Conservation (phyloP, 2,888 invertebrate genomes). For the Chouioia cunea region DNA sequence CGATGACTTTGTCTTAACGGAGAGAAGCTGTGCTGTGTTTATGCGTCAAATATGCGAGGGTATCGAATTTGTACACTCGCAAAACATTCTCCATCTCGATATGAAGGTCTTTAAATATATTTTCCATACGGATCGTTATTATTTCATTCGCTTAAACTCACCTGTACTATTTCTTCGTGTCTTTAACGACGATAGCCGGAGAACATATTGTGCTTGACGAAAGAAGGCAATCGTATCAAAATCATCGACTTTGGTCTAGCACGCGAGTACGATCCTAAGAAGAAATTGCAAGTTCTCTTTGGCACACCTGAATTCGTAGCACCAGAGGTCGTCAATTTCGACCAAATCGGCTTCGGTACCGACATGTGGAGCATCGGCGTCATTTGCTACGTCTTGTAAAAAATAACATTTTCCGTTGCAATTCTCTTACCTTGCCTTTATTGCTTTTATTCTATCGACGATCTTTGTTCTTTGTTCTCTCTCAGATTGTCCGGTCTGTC, state of each 20-base stretch:
- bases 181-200: constrained; percentile 81
- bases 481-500: constrained; percentile 92
- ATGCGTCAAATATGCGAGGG: constrained; percentile 99
- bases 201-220: constrained; percentile 96
- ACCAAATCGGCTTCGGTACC: constrained; percentile 93
- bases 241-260: constrained; percentile 99
- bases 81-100: constrained; percentile 95
- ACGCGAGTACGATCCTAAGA: constrained; percentile 89
- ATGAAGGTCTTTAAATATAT: constrained; percentile 84
- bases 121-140: too few relatives aligned
- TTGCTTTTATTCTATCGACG: too few relatives aligned
- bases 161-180: too few relatives aligned
- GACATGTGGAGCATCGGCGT: constrained; percentile 99
- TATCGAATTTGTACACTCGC: constrained; percentile 95
- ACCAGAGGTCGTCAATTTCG: constrained; percentile 98
- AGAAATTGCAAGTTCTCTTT: constrained; percentile 93
- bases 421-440: neutral
- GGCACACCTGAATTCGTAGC: constrained; percentile 99
- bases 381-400: constrained; percentile 98
- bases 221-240: constrained; percentile 97
- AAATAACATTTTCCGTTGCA: too few relatives aligned
- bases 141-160: too few relatives aligned
- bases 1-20: constrained; percentile 97
- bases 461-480: neutral
- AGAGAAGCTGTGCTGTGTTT: constrained; percentile 95